Evolutionary conservation across 2,113 vertebrate genomes (phyloP).

Genomic region (Hemicordylus capensis): DNA sequence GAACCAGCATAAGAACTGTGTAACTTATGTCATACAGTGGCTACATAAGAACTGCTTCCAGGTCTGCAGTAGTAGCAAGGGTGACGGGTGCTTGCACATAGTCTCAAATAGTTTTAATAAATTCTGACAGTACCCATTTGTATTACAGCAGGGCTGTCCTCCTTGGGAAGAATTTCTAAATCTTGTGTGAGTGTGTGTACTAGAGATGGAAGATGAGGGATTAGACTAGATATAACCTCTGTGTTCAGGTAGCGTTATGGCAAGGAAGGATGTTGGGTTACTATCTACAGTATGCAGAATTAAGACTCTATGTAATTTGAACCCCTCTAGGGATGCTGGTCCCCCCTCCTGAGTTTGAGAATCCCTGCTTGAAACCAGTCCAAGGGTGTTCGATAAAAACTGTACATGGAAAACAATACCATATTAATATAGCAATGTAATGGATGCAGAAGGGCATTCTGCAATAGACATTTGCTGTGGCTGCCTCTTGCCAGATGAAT

Average conservation of each 20-base stretch:
- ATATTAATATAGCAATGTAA: conserved; percentile 1
- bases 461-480: conserved; percentile 20
- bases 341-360: not conserved
- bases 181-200: too few relatives aligned
- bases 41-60: too few relatives aligned
- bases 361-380: not conserved
- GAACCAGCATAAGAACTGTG: too few relatives aligned
- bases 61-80: too few relatives aligned
- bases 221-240: not conserved
- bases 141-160: not conserved
- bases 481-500: conserved; percentile 47
- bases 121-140: not conserved
- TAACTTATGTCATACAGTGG: too few relatives aligned
- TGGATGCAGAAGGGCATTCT: not conserved
- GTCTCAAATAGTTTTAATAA: too few relatives aligned
- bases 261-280: not conserved
- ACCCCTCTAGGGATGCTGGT: not conserved
- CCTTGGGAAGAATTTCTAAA: not conserved
- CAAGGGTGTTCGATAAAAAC: not conserved
- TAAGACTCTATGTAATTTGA: not conserved
- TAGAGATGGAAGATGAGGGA: not conserved
- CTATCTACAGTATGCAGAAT: not conserved
- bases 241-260: too few relatives aligned
- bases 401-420: not conserved
- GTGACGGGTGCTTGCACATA: too few relatives aligned